Evolutionary conservation across 2,113 vertebrate genomes (phyloP).

Genomic region (Spea multiplicata): DNA sequence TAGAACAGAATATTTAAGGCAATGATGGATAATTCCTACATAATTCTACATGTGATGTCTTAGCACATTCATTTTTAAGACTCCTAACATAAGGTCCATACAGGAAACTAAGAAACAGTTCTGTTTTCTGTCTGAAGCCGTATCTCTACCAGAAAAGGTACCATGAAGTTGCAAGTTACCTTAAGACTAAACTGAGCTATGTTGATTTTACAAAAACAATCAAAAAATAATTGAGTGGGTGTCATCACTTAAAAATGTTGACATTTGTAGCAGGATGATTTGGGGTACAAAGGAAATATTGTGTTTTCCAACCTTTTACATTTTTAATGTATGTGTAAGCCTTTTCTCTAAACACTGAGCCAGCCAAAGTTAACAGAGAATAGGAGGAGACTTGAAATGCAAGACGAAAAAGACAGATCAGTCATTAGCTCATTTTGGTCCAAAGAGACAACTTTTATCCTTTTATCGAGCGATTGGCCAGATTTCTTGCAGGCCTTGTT

Average conservation of each 20-base stretch:
- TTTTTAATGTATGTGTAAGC: neutral
- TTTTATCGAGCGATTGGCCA: neutral
- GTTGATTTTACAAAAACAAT: neutral
- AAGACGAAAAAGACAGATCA: constrained; percentile 21
- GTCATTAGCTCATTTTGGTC: constrained; percentile 17
- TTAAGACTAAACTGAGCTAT: neutral
- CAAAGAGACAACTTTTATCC: constrained; percentile 4
- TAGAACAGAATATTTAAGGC: neutral
- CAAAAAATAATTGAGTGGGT: neutral
- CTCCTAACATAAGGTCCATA: neutral
- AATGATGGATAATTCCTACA: neutral
- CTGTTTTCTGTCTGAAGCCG: neutral
- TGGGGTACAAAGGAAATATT: neutral
- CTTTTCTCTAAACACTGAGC: neutral
- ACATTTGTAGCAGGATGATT: neutral
- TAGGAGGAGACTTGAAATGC: constrained; percentile 23
- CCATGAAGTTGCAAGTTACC: neutral
- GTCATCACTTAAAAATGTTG: neutral
- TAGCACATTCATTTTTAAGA: neutral
- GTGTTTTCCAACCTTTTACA: neutral
- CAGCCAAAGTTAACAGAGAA: constrained; percentile 14
- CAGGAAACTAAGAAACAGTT: neutral
- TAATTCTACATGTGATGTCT: neutral
- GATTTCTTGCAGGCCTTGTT: neutral
- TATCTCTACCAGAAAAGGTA: neutral